Evolutionary conservation across 2,888 invertebrate species (phyloP).

Genomic region (Antitype chi): DNA sequence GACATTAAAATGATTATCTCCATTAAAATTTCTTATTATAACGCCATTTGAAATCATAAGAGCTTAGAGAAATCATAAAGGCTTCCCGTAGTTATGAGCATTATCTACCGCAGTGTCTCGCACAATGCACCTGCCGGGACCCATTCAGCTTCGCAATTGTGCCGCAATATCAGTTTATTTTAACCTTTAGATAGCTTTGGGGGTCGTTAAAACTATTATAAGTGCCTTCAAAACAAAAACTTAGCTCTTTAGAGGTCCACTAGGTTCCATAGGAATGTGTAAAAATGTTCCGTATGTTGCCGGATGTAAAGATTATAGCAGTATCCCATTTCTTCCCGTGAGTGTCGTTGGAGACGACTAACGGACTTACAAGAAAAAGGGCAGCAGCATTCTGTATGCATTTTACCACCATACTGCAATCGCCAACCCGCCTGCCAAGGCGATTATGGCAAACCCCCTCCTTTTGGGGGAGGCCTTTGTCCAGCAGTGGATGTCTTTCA

Average conservation of each 20-base stretch:
- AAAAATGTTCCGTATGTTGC: not conserved
- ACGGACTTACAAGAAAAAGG: too few species aligned
- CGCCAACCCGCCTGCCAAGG: too few species aligned
- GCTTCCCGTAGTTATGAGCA: constrained; percentile 68
- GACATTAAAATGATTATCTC: constrained; percentile 8
- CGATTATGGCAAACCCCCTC: too few species aligned
- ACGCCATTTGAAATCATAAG: constrained; percentile 50
- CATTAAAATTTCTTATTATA: constrained; percentile 40
- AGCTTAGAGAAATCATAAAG: constrained; percentile 56
- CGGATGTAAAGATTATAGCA: too few species aligned
- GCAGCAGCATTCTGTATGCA: too few species aligned
- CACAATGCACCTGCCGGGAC: constrained; percentile 79
- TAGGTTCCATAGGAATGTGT: not conserved
- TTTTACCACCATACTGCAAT: too few species aligned
- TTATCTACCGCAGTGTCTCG: constrained; percentile 70
- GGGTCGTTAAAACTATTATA: constrained; percentile 35
- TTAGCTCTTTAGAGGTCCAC: constrained; percentile 4
- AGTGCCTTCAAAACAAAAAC: constrained; percentile 40
- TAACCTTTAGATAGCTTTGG: constrained; percentile 58
- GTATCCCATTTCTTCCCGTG: too few species aligned
- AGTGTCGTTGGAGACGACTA: too few species aligned
- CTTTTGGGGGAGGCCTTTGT: too few species aligned
- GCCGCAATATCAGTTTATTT: constrained; percentile 73
- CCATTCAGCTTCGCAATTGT: constrained; percentile 77
- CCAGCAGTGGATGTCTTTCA: too few species aligned